Percentiles rank a stretch among this genome's conserved stretches.
phyloP scores from a whole-genome alignment of 2,113 vertebrate species.

The Murina feae region DNA sequence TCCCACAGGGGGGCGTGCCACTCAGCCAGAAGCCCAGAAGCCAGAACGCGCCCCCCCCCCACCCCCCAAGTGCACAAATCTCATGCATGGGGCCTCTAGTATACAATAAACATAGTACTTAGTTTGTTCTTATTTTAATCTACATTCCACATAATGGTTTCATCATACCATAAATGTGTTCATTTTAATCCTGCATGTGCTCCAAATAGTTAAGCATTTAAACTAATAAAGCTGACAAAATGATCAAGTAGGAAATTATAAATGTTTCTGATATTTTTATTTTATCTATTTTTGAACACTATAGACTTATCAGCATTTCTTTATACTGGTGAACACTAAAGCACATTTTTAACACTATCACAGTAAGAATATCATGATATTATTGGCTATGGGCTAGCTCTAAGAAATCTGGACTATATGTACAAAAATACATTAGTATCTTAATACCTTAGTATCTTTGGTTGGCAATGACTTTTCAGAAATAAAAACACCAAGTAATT shows the following conservation, averaged over 20 bases:
- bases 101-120: slow-evolving; percentile 69
- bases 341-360: not conserved
- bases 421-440: not conserved
- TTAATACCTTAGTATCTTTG: not conserved
- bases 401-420: not conserved
- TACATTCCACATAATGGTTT: slow-evolving; percentile 65
- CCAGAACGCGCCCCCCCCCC: no score
- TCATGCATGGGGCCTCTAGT: not conserved
- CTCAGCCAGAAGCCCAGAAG: no score
- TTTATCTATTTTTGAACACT: not conserved
- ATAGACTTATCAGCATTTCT: not conserved
- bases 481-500: slow-evolving; percentile 64
- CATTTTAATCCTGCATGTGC: slow-evolving; percentile 52
- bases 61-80: no score
- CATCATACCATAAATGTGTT: slow-evolving; percentile 45
- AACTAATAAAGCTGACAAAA: slow-evolving; percentile 8
- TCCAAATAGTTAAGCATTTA: slow-evolving; percentile 48
- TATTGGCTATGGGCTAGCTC: not conserved
- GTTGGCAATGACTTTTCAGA: not conserved
- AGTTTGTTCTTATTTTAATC: slow-evolving; percentile 73
- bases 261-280: not conserved
- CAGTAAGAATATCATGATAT: not conserved
- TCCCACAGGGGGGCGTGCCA: no score
- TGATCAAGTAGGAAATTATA: not conserved
- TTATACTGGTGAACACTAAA: not conserved